Evolutionary conservation across 2,888 invertebrate genomes (phyloP), one percentile per base, ranked within the genome.

Genomic region (Agonopterix subpropinquella): DNA sequence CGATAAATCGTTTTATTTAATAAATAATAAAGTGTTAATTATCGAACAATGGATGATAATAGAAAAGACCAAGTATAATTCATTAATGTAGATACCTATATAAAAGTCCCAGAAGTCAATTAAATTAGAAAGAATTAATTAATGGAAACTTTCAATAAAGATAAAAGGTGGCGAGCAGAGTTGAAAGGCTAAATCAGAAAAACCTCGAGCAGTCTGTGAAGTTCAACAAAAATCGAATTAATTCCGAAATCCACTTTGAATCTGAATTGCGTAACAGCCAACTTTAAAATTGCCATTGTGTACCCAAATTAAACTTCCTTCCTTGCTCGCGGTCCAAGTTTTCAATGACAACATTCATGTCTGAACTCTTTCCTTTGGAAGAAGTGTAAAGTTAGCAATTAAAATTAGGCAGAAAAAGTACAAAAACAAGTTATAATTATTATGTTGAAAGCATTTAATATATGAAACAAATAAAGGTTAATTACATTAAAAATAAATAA

Each of bases 231-330:
- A 79, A 78, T 77, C 65, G 73, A 80, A 80, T 81, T 78, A 81
- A 80, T 77, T 77, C 70, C 58, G 61, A 75, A 80, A 80, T 77
- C 73, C 70, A 73, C 73, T 80, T 77, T 70, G 72, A 73, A 78
- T 81, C 66, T 70, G 72, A 75, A 77, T 75, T 72, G 67, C 64
- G 69, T 72, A 74, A 76, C 65, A 67, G 62, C 58, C 57, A 78
- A 82, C 73, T 80, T 80, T 70, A 70, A 73, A 77, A 78, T 77
- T 77, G 73, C 73, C 71, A 78, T 80, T 80, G 77, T 80, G 72
- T 77, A 74, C 63, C 62, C 67, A 69, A 77, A 74, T 79, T 73
- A 70, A 79, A 80, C 73, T 79, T 67, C 57, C 56, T 57, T 55
- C 56, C 57, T 55, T 49, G 53, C 58, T 47, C 51, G 55, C 8